These are phyloP conservation scores for Prostheceraeus crozeri DNA, from an alignment of 2,888 invertebrate species.

Conservation along the genomic window DNA sequence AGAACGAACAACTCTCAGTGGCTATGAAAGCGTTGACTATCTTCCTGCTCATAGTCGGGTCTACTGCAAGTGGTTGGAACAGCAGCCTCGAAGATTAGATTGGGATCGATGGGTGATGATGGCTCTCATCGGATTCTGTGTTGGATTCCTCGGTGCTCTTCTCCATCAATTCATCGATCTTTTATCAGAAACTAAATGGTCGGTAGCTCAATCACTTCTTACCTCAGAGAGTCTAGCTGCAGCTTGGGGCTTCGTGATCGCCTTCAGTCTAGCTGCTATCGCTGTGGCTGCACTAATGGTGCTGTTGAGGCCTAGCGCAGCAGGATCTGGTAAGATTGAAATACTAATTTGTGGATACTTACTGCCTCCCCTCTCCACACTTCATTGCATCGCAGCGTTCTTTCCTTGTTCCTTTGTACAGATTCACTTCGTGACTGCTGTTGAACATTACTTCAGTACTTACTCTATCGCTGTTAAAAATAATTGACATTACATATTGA, in stretches of 20 bases:
- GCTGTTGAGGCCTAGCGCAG: constrained; percentile 50
- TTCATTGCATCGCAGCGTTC: too few relatives aligned
- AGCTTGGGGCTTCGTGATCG: constrained; percentile 47
- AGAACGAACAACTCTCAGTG: constrained; percentile 51
- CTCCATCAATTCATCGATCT: constrained; percentile 52
- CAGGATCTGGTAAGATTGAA: constrained; percentile 53
- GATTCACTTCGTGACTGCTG: too few relatives aligned
- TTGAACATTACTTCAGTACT: too few relatives aligned
- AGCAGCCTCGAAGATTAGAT: constrained; percentile 47
- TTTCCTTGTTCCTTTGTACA: too few relatives aligned
- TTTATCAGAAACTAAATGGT: constrained; percentile 46
- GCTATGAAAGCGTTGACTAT: constrained; percentile 55
- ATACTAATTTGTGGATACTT: too few relatives aligned
- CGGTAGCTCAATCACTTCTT: background rate
- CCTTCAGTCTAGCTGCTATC: constrained; percentile 48
- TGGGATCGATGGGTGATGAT: constrained; percentile 55
- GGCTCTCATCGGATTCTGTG: constrained; percentile 52
- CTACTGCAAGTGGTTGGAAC: constrained; percentile 53
- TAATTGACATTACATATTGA: too few relatives aligned
- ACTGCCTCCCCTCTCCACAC: too few relatives aligned
- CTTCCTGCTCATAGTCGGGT: constrained; percentile 55
- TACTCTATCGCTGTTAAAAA: too few relatives aligned
- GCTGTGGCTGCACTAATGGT: constrained; percentile 48
- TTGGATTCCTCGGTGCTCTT: constrained; percentile 53
- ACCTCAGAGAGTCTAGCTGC: constrained; percentile 39